Evolutionary conservation across 1,140 invertebrate species (phyloP).

Genomic region (Musca vetustissima): DNA sequence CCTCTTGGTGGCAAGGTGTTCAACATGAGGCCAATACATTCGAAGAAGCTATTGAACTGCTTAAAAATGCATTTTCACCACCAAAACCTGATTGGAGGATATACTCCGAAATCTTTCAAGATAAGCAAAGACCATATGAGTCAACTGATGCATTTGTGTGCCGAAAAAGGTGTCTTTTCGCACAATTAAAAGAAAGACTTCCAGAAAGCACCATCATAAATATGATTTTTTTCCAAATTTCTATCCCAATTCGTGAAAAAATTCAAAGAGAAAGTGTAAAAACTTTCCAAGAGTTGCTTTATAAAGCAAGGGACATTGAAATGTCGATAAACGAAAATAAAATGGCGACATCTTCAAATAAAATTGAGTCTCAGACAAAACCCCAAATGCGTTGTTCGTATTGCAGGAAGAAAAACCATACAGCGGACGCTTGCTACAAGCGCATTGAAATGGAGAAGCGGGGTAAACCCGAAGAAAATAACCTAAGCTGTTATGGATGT

Average conservation of each 20-base stretch:
- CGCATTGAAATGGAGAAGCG: constrained; percentile 15
- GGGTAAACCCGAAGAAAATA: constrained; percentile 2
- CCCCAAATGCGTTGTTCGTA: not conserved
- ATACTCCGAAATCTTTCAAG: constrained; percentile 19
- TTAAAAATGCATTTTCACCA: constrained; percentile 20
- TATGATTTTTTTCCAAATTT: constrained; percentile 2
- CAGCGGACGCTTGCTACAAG: constrained; percentile 17
- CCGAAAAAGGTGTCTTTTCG: not conserved
- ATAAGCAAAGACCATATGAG: constrained; percentile 10
- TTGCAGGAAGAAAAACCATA: too few species aligned
- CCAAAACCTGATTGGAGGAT: constrained; percentile 26
- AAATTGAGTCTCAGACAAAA: not conserved
- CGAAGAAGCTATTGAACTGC: constrained; percentile 20
- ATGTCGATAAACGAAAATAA: constrained; percentile 10
- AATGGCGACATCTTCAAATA: not conserved
- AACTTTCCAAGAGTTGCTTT: not conserved
- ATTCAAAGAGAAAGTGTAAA: constrained; percentile 3
- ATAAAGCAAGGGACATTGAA: constrained; percentile 15
- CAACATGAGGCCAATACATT: constrained; percentile 23
- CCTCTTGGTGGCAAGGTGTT: constrained; percentile 28
- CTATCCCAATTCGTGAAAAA: not conserved
- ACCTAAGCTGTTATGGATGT: constrained; percentile 1
- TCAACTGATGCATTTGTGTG: not conserved
- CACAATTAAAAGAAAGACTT: constrained; percentile 12
- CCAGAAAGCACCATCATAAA: not conserved